Base-by-base conservation (phyloP, 2,113 vertebrate genomes). In the Vulpes vulpes region DNA sequence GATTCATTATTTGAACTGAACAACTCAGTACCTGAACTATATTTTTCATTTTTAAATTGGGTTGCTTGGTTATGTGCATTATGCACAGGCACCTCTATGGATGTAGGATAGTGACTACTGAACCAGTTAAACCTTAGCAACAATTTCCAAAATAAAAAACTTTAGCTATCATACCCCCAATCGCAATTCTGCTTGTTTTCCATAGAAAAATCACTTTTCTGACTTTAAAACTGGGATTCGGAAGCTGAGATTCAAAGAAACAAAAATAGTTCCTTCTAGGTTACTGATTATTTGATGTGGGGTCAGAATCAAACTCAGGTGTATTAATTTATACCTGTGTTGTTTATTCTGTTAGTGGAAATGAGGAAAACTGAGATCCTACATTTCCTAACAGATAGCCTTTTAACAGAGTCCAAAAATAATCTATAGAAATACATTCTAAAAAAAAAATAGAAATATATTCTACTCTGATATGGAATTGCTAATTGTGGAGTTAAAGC, bases 1-100 rank as follows among this genome's bases (percentile, higher is more conserved):
- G 94, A 91, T 67, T 69, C 27, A 91, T 64, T 49, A 85, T 88
- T 93, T 95, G 38, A 93, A 35, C 8, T 91, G 69, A 76, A 90
- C 6, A 96, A 35, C 27, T 80, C n/a, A 59, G 27, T 73, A 16
- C 8, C 4, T 91, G 12, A 91, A 86, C 3, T 76, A 16, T 65
- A 64, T 51, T 76, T 81, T 88, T 78, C 43, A 64, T 6, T 81
- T 73, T 80, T 55, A 79, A 89, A 89, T 65, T 91, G 78, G 20
- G 35, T 64, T 85, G 4, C 19, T 94, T 95, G 25, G 35, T 69
- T 91, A 80, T 27, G 32, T 38, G 5, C 22, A 65, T 84, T n/a
- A 82, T 43, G 14, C 43, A 60, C 62, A 84, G 16, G 22, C 2
- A n/a, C 7, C 27, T 67, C 15, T 59, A 12, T 65, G 11, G 5